Conservation (phyloP, 2,888 invertebrate genomes). For the Andrena bucephala region DNA sequence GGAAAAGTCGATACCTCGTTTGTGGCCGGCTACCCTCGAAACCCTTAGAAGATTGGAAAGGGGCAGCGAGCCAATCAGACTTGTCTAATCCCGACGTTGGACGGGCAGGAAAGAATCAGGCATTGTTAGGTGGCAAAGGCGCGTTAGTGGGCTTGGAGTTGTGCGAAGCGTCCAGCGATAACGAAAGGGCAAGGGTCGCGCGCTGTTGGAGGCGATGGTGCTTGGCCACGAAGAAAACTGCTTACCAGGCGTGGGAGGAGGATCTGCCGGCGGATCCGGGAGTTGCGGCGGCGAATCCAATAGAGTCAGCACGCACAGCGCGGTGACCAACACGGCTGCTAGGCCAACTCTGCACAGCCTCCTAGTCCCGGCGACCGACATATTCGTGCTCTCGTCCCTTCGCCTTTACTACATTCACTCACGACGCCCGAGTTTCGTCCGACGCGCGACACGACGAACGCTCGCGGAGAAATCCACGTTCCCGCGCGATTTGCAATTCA, state of each 20-base stretch:
- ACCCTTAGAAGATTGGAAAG: background rate
- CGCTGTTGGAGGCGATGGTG: constrained; percentile 63
- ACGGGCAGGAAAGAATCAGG: constrained; percentile 24
- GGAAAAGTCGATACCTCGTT: too few species aligned
- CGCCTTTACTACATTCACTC: constrained; percentile 1
- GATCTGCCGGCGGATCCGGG: constrained; percentile 80
- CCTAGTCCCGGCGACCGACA: constrained; percentile 74
- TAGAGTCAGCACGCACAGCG: constrained; percentile 81
- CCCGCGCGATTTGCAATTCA: constrained; percentile 53
- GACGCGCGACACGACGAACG: constrained; percentile 27
- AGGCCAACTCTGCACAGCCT: constrained; percentile 82
- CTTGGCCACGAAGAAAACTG: constrained; percentile 60
- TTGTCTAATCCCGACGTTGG: constrained; percentile 27
- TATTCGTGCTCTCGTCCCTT: constrained; percentile 29
- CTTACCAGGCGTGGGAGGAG: constrained; percentile 81
- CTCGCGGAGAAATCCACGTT: constrained; percentile 38
- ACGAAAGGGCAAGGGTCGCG: constrained; percentile 72
- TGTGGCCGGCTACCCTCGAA: background rate
- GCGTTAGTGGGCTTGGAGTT: constrained; percentile 51
- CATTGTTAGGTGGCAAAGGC: constrained; percentile 65
- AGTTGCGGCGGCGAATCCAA: constrained; percentile 81
- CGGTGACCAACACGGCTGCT: constrained; percentile 80
- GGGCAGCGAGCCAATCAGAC: background rate
- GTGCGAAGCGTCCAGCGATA: constrained; percentile 66
- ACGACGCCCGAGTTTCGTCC: constrained; percentile 46